These are phyloP conservation scores for Drosophila neotestacea DNA, from an alignment of 2,888 invertebrate genomes.

Conservation along the genomic window DNA sequence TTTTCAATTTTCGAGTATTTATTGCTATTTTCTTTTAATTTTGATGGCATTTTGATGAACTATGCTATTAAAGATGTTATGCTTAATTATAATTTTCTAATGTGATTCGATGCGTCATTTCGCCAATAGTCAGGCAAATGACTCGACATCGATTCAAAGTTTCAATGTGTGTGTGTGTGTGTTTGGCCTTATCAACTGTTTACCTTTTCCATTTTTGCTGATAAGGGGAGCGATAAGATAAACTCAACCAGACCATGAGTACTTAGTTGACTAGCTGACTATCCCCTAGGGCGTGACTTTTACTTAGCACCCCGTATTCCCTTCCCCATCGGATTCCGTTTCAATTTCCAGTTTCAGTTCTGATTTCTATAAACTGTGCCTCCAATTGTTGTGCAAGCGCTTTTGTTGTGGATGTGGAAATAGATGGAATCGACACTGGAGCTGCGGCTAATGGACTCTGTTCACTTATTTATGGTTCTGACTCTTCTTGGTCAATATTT, in stretches of 20 bases:
- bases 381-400: conserved; percentile 55
- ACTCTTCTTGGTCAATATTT: conserved; percentile 49
- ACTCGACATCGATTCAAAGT: conserved; percentile 32
- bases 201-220: conserved; percentile 35
- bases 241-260: conserved; percentile 24
- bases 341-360: conserved; percentile 17
- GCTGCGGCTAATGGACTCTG: conserved; percentile 31
- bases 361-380: conserved; percentile 49
- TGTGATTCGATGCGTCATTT: conserved; percentile 37
- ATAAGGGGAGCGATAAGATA: conserved; percentile 54
- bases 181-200: conserved; percentile 40
- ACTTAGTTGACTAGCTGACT: conserved; percentile 19
- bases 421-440: conserved; percentile 32
- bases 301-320: too few species aligned
- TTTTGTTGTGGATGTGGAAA: conserved; percentile 14
- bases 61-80: conserved; percentile 29
- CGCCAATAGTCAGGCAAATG: conserved; percentile 33
- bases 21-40: conserved; percentile 10
- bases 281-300: conserved; percentile 19
- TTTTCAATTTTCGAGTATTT: background rate
- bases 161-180: background rate
- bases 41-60: conserved; percentile 43
- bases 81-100: conserved; percentile 22
- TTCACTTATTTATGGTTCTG: conserved; percentile 37
- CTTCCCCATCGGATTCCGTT: background rate